Conservation (phyloP, 1,140 invertebrate genomes). For the Thaumetopoea pityocampa region DNA sequence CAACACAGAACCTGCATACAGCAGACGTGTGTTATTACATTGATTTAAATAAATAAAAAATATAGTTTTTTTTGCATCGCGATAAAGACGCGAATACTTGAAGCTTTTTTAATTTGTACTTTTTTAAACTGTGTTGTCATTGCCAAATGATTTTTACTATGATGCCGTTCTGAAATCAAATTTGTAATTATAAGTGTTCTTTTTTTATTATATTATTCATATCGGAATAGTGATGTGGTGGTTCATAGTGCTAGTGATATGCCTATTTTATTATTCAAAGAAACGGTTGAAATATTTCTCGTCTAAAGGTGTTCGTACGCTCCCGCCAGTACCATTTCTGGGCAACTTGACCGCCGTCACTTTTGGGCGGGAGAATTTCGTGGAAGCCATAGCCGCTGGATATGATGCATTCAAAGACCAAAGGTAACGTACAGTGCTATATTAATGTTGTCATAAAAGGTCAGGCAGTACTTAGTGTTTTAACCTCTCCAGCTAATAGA, state of each 20-base stretch:
- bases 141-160: no score
- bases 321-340: slow-evolving; percentile 27
- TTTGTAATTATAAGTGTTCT: not conserved
- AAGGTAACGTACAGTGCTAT: no score
- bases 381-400: slow-evolving; percentile 27
- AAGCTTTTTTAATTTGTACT: no score
- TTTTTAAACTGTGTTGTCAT: no score
- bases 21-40: not conserved
- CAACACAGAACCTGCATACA: slow-evolving; percentile 3
- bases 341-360: slow-evolving; percentile 34
- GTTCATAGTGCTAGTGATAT: slow-evolving; percentile 20
- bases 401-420: slow-evolving; percentile 29
- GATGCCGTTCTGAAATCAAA: not conserved
- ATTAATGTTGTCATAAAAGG: no score
- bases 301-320: slow-evolving; percentile 23
- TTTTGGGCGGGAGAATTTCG: slow-evolving; percentile 31
- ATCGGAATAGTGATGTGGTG: slow-evolving; percentile 16
- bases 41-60: not conserved
- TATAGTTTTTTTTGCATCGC: not conserved
- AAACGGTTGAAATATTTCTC: slow-evolving; percentile 27
- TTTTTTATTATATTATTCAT: not conserved
- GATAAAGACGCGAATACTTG: not conserved
- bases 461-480: no score
- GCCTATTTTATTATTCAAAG: slow-evolving; percentile 23
- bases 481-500: no score